Conservation (phyloP, 35 echinoderm and acorn worm species). For the Hemicentrotus pulcherrimus region DNA sequence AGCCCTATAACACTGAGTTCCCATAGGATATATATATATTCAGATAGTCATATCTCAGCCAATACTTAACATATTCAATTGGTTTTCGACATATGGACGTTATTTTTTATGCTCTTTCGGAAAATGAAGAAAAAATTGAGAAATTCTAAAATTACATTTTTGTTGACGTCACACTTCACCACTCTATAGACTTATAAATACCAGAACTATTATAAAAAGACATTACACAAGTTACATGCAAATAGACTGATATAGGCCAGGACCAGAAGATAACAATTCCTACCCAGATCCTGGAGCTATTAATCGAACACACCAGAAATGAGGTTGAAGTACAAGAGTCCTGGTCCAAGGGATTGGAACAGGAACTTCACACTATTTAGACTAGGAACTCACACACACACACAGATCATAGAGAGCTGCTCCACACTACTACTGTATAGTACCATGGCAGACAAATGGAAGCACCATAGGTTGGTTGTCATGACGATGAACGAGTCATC, state of each 20-base stretch:
- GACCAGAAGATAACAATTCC: neutral
- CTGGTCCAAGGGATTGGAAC: neutral
- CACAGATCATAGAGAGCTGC: slow-evolving; percentile 12
- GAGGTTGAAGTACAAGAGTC: neutral
- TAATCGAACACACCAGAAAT: neutral
- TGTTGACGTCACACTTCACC: no score
- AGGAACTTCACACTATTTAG: neutral
- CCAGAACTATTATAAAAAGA: neutral
- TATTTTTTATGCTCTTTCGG: no score
- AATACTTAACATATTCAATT: no score
- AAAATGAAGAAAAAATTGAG: no score
- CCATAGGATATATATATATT: no score
- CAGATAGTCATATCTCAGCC: no score
- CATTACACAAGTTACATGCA: neutral
- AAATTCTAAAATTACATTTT: no score
- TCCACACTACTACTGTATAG: slow-evolving; percentile 23
- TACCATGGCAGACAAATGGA: slow-evolving; percentile 42
- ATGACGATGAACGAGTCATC: neutral
- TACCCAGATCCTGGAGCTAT: neutral
- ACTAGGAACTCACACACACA: slow-evolving; percentile 39
- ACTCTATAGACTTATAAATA: no score
- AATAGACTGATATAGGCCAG: neutral
- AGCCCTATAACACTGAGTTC: no score
- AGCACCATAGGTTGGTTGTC: slow-evolving; percentile 33
- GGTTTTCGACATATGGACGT: no score